Base-by-base conservation (phyloP, 2,888 invertebrate species). In the Steinernema carpocapsae region DNA sequence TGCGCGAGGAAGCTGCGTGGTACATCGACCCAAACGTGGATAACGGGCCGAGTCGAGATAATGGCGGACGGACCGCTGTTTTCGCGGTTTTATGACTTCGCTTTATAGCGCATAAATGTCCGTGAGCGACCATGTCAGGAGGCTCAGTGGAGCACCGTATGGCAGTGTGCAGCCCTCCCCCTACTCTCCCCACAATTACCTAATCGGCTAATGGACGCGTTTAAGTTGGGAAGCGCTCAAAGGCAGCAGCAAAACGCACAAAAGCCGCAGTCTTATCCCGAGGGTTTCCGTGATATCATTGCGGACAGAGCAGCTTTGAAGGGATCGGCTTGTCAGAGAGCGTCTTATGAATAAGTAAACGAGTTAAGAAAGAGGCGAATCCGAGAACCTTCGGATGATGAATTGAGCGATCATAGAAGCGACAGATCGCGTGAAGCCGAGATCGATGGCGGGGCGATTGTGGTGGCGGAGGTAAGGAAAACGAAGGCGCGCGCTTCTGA, bases 391-490 rank as follows among this genome's bases (percentile, higher is more conserved):
- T 10, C 2, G 14, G 24, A 64, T 64, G 64, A 64, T 26, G 64
- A 26, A 64, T 64, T 64, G 64, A 64, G 64, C 29, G 64, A 64
- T 64, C 64, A 6, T 32, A 32, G 64, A 64, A 26, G 64, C 64
- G 64, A 64, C 64, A 64, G 64, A 64, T 64, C 64, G 64, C 64
- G 64, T 64, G 64, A 29, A 29, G 24, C 64, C 17, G 64, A 64
- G 64, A 64, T 64, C 64, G 64, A 64, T 64, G 64, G 64, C 64
- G 64, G 32, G 26, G 64, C 64, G 64, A 64, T 64, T 64, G 64
- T 19, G 32, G 29, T 64, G 64, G 64, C 64, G 64, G 52, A 52
- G 37, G 48, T 14, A 14, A 48, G 48, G 48, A 37, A 37, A 32
- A 17, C 64, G 64, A 64, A 64, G 64, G 64, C 64, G 64, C 24